Base-by-base conservation (phyloP, 2,888 invertebrate species). In the Rhimphoctona megacephalus region DNA sequence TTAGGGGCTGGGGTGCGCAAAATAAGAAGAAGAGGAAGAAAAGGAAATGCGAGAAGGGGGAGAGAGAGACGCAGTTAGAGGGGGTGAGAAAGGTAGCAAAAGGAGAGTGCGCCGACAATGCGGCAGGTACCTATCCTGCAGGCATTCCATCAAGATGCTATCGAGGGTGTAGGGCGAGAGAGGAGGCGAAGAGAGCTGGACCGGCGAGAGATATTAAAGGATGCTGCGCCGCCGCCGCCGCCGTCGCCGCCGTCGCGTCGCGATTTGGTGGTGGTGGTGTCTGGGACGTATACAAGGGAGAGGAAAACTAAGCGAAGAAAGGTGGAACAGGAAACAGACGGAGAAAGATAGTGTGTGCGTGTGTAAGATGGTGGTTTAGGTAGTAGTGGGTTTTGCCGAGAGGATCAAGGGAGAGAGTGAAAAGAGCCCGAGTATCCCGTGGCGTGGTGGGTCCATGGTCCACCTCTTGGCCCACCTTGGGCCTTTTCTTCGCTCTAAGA, bases 71-170 rank as follows among this genome's bases (percentile, higher is more conserved):
- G 86, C 49, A 69, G 83, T 76, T 88, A 88, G 54, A 61, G 61
- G 61, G 80, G 80, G 74, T 73, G 81, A 81, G 73, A 81, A 81
- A 81, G 81, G 81, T 81, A 81, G 74, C 73, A 70, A 69, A 67
- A 81, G 52, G 77, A 81, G 81, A 81, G 89, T 82, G 85, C 83
- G 89, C 91, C 93, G 93, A 93, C 93, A 92, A 92, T 92, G 91
- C 93, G 90, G 92, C 92, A 92, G 92, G 92, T 92, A 93, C 92
- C 92, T 90, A 92, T 90, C 92, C 92, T 89, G 90, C 91, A 90
- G 92, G 91, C 93, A 93, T 93, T 93, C 93, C 93, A 93, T 93
- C 93, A 93, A 93, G 93, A 93, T 93, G 91, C 90, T 93, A 92
- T 93, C 92, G 92, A 90, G 91, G 85, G 85, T 61, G 81, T 81